These are phyloP conservation scores for Atractosteus spatula DNA, from an alignment of 2,113 vertebrate species.

Conservation along the genomic window DNA sequence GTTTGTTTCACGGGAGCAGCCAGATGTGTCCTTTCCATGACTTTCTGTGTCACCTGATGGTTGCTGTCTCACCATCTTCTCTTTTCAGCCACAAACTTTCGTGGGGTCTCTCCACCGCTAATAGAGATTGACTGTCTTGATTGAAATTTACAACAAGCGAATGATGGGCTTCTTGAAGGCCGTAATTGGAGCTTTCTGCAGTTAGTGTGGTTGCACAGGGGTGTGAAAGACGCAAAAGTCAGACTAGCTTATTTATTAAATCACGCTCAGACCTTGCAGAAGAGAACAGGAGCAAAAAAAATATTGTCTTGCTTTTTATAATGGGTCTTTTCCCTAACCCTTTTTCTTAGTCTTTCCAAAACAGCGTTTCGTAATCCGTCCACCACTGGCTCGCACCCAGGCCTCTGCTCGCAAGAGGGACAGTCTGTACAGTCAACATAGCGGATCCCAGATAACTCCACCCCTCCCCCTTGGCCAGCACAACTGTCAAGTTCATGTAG, in stretches of 20 bases:
- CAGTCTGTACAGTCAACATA: not conserved
- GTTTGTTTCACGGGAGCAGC: not conserved
- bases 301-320: not conserved
- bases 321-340: no score
- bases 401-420: not conserved
- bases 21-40: not conserved
- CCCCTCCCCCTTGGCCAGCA: not conserved
- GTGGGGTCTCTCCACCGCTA: slow-evolving; percentile 11
- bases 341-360: no score
- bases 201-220: slow-evolving; percentile 15
- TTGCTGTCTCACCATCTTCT: slow-evolving; percentile 23
- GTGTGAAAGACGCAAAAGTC: not conserved
- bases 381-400: no score
- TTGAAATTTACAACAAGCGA: not conserved
- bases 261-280: not conserved
- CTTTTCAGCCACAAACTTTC: slow-evolving; percentile 4
- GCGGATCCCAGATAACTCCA: not conserved
- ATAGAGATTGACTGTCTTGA: slow-evolving; percentile 27
- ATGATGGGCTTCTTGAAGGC: not conserved
- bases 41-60: not conserved
- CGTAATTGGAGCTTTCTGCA: slow-evolving; percentile 7
- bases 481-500: not conserved
- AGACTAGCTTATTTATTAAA: not conserved
- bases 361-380: no score
- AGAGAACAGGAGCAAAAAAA: not conserved